Evolutionary conservation across 2,797 vertebrate species (phyloP).

Genomic region (Manis pentadactyla): DNA sequence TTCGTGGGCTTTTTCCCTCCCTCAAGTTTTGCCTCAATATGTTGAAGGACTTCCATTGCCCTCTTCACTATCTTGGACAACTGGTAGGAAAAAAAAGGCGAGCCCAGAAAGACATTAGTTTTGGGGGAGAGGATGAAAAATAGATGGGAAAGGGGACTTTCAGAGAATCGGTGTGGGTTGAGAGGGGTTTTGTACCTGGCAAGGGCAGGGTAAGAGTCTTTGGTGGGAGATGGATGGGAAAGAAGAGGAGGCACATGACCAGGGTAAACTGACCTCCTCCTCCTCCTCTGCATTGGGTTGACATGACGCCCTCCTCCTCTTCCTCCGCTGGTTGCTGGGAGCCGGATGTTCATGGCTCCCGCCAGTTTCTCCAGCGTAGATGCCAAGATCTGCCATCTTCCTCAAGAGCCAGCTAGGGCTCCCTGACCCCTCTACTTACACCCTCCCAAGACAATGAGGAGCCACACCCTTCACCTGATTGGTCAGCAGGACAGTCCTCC

Average conservation of each 20-base stretch:
- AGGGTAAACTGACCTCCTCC: not conserved
- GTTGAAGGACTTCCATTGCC: too few species aligned
- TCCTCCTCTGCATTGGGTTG: accelerated
- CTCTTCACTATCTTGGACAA: too few species aligned
- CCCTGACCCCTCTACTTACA: not conserved
- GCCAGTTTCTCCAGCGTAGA: too few species aligned
- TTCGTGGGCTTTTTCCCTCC: too few species aligned
- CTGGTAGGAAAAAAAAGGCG: too few species aligned
- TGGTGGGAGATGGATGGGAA: not conserved
- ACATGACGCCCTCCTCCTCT: accelerated
- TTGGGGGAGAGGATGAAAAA: not conserved
- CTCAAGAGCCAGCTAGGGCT: too few species aligned
- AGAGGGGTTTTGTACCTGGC: not conserved
- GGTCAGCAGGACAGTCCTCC: not conserved
- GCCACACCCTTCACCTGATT: not conserved
- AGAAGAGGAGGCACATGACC: not conserved
- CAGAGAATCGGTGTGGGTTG: not conserved
- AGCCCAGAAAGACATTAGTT: not conserved
- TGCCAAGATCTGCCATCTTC: too few species aligned
- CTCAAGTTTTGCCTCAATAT: too few species aligned
- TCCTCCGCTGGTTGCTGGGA: not conserved
- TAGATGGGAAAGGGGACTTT: not conserved
- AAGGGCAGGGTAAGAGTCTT: not conserved
- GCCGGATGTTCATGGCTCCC: too few species aligned
- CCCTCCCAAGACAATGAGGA: not conserved